Evolutionary conservation across 2,113 vertebrate species (phyloP), one percentile per base, ranked within the genome.

Genomic region (Sclerurus mexicanus): DNA sequence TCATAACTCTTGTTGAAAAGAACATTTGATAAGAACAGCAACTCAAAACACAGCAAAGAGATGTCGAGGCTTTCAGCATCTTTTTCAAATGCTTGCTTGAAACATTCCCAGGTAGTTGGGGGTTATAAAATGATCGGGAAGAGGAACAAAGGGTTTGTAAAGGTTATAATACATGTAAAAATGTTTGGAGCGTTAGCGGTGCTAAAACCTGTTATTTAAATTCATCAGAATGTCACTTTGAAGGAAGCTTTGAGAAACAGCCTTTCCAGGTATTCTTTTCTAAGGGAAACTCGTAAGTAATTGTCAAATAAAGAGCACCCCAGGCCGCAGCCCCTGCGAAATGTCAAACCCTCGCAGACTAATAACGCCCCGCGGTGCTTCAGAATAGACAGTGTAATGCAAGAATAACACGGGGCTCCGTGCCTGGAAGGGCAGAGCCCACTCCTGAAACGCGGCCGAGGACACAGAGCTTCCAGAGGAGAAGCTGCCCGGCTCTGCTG

Each of bases 141-240:
- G 75, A 67, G 72, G 83, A 91, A 91, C 67, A 90, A 81, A 92
- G 78, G 75, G 31, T 76, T 91, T 83, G 78, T 59, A 67, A 91
- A 97, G 95, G 87, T 67, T 91, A 72, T 75, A 74, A 94, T 76
- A 95, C 91, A 89, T 69, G 95, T 95, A 67, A 66, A 87, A 94
- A 94, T 96, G 95, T 96, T 97, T 96, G 96, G 83, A 93, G 93
- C 15, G 14, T 76, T 84, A 52, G 89, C 85, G 30, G 69, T 9
- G 83, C 89, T 82, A 35, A 91, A 81, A 30, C 89, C 95, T 7
- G 4, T 88, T 85, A 97, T 93, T 96, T 90, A 49, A 93, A 96
- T 47, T 84, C 87, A 25, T 84, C 96, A 96, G 95, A 63, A 63
- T 85, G 95, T 93, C 95, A 88, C 97, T 88, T 56, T 90, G 83